A percentile compares a stretch with the other conserved stretches of the same genome.
phyloP scores from a whole-genome alignment of 2,797 vertebrate species.

The Meda fulgida region DNA sequence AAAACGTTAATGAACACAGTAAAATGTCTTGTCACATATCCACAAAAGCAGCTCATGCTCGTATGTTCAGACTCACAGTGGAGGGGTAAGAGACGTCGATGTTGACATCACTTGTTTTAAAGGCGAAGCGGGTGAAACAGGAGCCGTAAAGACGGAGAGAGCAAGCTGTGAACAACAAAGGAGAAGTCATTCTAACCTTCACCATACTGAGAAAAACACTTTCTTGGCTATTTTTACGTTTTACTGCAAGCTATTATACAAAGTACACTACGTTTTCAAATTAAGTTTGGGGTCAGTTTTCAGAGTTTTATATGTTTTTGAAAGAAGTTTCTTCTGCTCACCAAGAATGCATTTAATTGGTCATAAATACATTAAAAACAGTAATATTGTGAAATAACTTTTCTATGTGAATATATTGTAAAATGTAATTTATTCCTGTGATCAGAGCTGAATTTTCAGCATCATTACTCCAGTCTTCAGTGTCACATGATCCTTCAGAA shows the following conservation, averaged over 20 bases:
- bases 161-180: slow-evolving; percentile 77
- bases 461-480: neutral
- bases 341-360: neutral
- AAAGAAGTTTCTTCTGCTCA: neutral
- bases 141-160: slow-evolving; percentile 94
- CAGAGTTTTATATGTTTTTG: neutral
- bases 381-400: neutral
- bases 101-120: slow-evolving; percentile 95
- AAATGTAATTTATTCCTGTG: neutral
- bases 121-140: slow-evolving; percentile 93
- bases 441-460: neutral
- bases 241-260: neutral
- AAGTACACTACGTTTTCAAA: neutral
- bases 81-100: slow-evolving; percentile 92
- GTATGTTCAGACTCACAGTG: slow-evolving; percentile 78
- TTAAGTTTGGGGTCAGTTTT: neutral
- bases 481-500: neutral
- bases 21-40: neutral
- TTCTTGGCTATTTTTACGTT: neutral
- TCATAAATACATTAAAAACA: neutral
- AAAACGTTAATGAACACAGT: neutral
- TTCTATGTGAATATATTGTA: neutral
- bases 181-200: neutral
- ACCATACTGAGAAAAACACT: neutral
- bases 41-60: neutral